Conservation (phyloP, 2,888 invertebrate species). For the Polydrusus tereticollis region DNA sequence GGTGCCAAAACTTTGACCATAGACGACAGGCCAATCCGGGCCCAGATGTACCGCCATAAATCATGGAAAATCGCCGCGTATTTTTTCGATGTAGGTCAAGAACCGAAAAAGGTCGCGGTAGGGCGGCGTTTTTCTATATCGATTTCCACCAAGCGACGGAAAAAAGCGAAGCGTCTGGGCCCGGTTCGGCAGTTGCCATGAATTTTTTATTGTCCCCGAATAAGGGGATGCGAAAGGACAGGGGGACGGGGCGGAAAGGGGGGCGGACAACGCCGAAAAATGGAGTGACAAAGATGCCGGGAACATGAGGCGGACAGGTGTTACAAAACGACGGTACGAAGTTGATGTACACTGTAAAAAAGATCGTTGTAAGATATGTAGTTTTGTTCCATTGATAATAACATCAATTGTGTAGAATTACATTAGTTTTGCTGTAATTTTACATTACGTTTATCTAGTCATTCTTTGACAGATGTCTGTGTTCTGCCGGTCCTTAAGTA, state of each 20-base stretch:
- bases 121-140: slow-evolving; percentile 48
- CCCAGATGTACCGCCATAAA: not conserved
- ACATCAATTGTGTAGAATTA: no score
- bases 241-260: not conserved
- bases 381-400: no score
- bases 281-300: slow-evolving; percentile 42
- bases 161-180: slow-evolving; percentile 50
- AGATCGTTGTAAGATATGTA: no score
- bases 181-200: slow-evolving; percentile 49
- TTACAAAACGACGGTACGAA: slow-evolving; percentile 15
- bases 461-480: no score
- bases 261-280: slow-evolving; percentile 32
- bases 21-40: not conserved
- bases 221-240: not conserved
- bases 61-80: not conserved
- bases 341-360: no score
- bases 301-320: slow-evolving; percentile 33
- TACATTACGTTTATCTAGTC: no score
- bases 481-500: no score
- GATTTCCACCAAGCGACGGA: slow-evolving; percentile 47
- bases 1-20: no score
- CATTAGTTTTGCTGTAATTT: no score
- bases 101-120: slow-evolving; percentile 43
- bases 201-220: slow-evolving; percentile 46
- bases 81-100: slow-evolving; percentile 47